Percentiles rank a stretch among this genome's conserved stretches.
These are phyloP conservation scores for Crambe crambe DNA, from an alignment of 37 sponge, comb jelly and placozoan genomes.

Conservation along the genomic window DNA sequence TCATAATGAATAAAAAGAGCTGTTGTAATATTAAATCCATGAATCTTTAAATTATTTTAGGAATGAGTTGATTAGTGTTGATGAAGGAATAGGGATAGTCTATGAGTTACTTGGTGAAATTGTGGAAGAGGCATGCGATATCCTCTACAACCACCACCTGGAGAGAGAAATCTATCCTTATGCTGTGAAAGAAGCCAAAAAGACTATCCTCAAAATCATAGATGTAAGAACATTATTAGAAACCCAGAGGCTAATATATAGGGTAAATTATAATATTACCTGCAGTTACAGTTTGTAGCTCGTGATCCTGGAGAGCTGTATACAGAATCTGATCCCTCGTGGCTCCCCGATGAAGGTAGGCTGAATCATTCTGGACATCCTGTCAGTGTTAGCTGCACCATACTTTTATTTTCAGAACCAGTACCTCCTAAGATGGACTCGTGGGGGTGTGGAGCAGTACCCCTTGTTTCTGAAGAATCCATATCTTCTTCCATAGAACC, in stretches of 20 bases:
- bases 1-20: too few species aligned
- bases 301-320: slow-evolving; percentile 73
- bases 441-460: slow-evolving; percentile 77
- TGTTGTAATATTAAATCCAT: too few species aligned
- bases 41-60: too few species aligned
- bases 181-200: slow-evolving; percentile 56
- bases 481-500: not conserved
- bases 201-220: slow-evolving; percentile 42
- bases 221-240: slow-evolving; percentile 37
- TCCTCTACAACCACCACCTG: slow-evolving; percentile 35
- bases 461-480: not conserved
- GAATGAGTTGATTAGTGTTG: slow-evolving; percentile 33
- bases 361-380: not conserved
- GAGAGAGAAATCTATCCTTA: slow-evolving; percentile 43
- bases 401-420: slow-evolving; percentile 48
- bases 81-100: slow-evolving; percentile 35
- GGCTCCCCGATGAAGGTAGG: slow-evolving; percentile 66
- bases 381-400: not conserved
- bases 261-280: not conserved
- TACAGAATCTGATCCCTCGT: slow-evolving; percentile 34
- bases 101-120: slow-evolving; percentile 48
- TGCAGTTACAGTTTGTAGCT: slow-evolving; percentile 57
- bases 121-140: slow-evolving; percentile 39
- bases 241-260: not conserved
- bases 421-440: slow-evolving; percentile 54